These are phyloP conservation scores for Halcyon smyrnensis DNA, from an alignment of 2,797 vertebrate genomes.

Conservation along the genomic window DNA sequence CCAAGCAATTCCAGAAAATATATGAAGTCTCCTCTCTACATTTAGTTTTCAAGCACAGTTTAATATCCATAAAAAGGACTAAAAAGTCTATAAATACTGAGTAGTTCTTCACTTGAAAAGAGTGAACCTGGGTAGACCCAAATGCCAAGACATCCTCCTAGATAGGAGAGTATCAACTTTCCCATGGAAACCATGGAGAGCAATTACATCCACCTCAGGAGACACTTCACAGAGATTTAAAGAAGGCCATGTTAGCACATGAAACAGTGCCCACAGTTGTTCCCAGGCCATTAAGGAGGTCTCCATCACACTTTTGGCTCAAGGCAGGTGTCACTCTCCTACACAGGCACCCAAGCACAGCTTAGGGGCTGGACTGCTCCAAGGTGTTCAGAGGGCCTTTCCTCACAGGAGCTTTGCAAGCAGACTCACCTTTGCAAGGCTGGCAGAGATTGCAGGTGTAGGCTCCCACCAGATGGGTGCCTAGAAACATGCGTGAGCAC, in stretches of 20 bases:
- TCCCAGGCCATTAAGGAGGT: background rate
- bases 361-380: background rate
- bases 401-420: background rate
- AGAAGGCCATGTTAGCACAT: background rate
- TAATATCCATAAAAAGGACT: background rate
- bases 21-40: background rate
- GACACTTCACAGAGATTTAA: background rate
- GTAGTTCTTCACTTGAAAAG: background rate
- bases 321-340: background rate
- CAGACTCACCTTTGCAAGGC: background rate
- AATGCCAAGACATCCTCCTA: background rate
- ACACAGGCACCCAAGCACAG: background rate
- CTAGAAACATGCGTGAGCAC: background rate
- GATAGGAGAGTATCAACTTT: background rate
- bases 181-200: background rate
- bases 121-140: background rate
- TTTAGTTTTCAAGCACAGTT: background rate
- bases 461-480: rapidly evolving
- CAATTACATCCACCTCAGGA: background rate
- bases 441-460: background rate
- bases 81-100: background rate
- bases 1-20: background rate
- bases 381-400: background rate
- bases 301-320: background rate
- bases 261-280: background rate